Evolutionary conservation across 2,113 vertebrate species (phyloP).

Genomic region (Callocephalon fimbriatum): DNA sequence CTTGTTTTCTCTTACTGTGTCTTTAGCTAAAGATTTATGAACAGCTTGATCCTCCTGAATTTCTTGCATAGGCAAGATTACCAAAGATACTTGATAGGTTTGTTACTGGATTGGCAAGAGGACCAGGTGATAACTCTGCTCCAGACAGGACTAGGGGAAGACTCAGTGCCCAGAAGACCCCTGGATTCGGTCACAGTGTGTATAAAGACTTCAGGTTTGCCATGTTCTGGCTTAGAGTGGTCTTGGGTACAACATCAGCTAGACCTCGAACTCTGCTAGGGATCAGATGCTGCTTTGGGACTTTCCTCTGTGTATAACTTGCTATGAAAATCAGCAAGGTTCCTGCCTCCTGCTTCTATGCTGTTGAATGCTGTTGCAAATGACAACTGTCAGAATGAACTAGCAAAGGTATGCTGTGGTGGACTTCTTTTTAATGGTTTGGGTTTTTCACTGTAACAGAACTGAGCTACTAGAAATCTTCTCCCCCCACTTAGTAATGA

Average conservation of each 20-base stretch:
- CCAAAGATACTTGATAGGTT: background rate
- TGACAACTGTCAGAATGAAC: background rate
- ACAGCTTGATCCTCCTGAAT: background rate
- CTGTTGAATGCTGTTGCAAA: background rate
- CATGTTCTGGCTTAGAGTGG: background rate
- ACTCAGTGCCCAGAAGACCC: background rate
- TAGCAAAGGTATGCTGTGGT: background rate
- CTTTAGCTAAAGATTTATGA: background rate
- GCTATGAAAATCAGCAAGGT: background rate
- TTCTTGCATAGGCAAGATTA: background rate
- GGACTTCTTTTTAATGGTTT: background rate
- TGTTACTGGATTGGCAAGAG: background rate
- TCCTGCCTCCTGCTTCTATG: background rate
- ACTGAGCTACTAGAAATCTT: background rate
- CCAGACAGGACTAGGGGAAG: background rate
- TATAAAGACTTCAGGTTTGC: background rate
- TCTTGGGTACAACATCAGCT: background rate
- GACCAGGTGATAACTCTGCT: rapidly evolving
- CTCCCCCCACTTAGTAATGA: background rate
- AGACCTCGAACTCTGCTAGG: background rate
- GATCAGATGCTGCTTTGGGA: background rate
- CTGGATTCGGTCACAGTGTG: background rate
- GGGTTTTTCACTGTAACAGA: background rate
- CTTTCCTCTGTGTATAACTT: background rate
- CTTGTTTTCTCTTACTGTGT: background rate